Conservation (phyloP, 2,797 vertebrate genomes). For the Todus mexicanus region DNA sequence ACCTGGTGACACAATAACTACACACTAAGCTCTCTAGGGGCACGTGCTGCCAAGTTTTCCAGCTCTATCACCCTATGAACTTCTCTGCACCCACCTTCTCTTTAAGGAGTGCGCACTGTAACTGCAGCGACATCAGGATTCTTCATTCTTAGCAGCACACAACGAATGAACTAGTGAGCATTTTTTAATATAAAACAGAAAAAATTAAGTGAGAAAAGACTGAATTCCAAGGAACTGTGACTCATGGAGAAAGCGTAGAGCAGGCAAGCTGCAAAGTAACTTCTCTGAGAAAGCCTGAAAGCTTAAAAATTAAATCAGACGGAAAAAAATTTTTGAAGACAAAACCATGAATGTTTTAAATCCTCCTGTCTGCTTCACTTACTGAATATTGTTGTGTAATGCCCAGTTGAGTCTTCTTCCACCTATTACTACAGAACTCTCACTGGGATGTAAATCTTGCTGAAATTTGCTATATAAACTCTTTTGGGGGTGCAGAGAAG, state of each 20-base stretch:
- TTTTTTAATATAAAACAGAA: neutral
- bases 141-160: neutral
- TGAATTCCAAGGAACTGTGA: neutral
- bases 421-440: neutral
- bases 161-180: neutral
- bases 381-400: neutral
- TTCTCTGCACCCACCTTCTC: no score
- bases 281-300: neutral
- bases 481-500: neutral
- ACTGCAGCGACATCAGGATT: neutral
- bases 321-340: neutral
- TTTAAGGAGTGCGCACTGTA: neutral
- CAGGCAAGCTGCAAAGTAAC: neutral
- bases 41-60: neutral
- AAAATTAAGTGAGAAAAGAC: neutral
- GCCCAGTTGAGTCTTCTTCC: neutral
- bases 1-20: neutral
- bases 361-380: neutral
- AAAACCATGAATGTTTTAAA: neutral
- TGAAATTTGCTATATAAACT: neutral
- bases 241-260: neutral
- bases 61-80: neutral
- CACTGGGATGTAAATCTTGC: neutral
- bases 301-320: neutral
- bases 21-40: neutral